Evolutionary conservation across 2,888 invertebrate species (phyloP).

Genomic region (Brenthis hecate): DNA sequence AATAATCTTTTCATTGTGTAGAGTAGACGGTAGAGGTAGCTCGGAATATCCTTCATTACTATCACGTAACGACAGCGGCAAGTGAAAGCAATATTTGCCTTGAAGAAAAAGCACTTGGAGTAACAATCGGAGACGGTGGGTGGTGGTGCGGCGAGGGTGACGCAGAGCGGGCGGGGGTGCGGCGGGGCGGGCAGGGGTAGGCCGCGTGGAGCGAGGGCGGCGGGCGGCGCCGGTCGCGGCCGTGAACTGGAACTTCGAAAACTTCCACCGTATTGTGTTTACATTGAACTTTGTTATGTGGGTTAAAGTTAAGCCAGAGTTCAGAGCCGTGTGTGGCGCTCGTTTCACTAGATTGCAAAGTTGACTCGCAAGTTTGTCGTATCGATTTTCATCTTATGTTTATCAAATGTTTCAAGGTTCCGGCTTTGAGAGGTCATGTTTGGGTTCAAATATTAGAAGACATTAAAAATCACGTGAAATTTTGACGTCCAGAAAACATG

Average conservation of each 20-base stretch:
- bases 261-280: conserved; percentile 82
- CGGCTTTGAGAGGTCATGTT: conserved; percentile 40
- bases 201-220: conserved; percentile 35
- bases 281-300: conserved; percentile 83
- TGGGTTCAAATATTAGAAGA: conserved; percentile 32
- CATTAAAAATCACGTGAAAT: conserved; percentile 1
- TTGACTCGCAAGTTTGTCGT: conserved; percentile 74
- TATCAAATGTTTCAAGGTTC: conserved; percentile 78
- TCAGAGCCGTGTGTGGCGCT: conserved; percentile 76
- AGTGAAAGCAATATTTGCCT: conserved; percentile 30
- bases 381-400: conserved; percentile 80
- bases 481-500: not conserved
- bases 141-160: conserved; percentile 27
- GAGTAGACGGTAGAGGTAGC: not conserved
- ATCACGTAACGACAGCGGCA: conserved; percentile 12
- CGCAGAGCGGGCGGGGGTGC: conserved; percentile 8
- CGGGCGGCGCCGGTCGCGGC: conserved; percentile 61
- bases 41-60: conserved; percentile 20
- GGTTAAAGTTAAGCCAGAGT: conserved; percentile 82
- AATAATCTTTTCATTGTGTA: not conserved
- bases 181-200: conserved; percentile 34
- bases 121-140: conserved; percentile 42
- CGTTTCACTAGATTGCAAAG: conserved; percentile 75
- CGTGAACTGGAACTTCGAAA: conserved; percentile 80
- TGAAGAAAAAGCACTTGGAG: conserved; percentile 30